Conservation (phyloP, 2,113 vertebrate genomes). For the Hyla sarda region DNA sequence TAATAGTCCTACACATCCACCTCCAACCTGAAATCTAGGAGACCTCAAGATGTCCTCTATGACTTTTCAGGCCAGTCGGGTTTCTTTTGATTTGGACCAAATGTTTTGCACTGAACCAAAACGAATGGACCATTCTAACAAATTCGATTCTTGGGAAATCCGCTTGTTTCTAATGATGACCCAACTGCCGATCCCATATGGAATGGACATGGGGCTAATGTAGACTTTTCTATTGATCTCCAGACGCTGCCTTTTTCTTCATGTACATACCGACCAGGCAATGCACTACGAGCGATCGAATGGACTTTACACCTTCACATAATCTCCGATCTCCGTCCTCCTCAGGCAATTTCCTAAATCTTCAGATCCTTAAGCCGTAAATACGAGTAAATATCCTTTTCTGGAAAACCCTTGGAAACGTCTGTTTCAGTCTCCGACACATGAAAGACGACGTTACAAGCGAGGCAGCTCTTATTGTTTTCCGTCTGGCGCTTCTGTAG, state of each 20-base stretch:
- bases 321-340: not conserved
- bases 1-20: no score
- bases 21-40: no score
- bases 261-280: not conserved
- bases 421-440: not conserved
- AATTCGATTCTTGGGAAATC: no score
- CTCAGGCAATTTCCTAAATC: not conserved
- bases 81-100: no score
- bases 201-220: no score
- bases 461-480: conserved; percentile 35
- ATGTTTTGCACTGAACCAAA: no score
- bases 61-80: no score
- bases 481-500: conserved; percentile 8
- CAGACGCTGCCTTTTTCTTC: not conserved
- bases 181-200: no score
- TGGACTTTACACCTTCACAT: not conserved
- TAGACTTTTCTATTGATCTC: no score
- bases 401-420: not conserved
- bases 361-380: conserved; percentile 35
- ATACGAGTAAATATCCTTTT: not conserved
- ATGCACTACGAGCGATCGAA: not conserved
- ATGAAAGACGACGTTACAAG: conserved; percentile 42
- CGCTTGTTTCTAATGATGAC: no score
- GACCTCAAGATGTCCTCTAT: no score
- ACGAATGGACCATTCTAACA: no score